Evolutionary conservation across 2,797 vertebrate genomes (phyloP), one percentile per base, ranked within the genome.

Genomic region (Megaceryle alcyon): DNA sequence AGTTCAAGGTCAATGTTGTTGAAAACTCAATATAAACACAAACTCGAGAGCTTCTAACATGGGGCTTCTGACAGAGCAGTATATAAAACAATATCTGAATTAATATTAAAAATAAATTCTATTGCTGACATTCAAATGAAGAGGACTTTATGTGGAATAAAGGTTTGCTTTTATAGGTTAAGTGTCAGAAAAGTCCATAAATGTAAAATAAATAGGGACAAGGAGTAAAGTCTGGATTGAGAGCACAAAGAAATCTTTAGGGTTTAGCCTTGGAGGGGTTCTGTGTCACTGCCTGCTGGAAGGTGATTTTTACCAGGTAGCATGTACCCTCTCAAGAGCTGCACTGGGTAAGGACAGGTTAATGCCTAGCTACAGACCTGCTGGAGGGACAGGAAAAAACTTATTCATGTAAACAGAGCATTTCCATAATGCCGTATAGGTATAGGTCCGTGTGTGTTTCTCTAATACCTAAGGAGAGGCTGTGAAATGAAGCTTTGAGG

Each of bases 251-350:
- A 69, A 78, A 66, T 54, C 51, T 29, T 91, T 2, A 1, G 25
- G 57, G 29, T 13, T 78, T 57, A 57, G n/a, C 44, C 12, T 31
- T 49, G 21, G 41, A 28, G 43, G 63, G 14, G 7, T 60, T 82
- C 29, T 18, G 29, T 63, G 33, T 66, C 63, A 63, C 25, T 44
- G 43, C 19, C 13, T 8, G 2, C 69, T 72, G 51, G 92, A 86
- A 92, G 35, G 39, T 82, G 65, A 44, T 91, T 86, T 86, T 72
- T 96, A 88, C 54, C 46, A 54, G 64, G 26, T 90, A 79, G 72
- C 51, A 44, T 29, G 3, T 13, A 28, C 22, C 12, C 7, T 46
- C 28, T 54, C 13, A 37, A 49, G 28, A 61, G 48, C 53, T 29
- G 33, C 0, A 5, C 44, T 71, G 79, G 51, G 23, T 53, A 33